Conservation (phyloP, 1,140 invertebrate species). For the Drosophila setifemur region DNA sequence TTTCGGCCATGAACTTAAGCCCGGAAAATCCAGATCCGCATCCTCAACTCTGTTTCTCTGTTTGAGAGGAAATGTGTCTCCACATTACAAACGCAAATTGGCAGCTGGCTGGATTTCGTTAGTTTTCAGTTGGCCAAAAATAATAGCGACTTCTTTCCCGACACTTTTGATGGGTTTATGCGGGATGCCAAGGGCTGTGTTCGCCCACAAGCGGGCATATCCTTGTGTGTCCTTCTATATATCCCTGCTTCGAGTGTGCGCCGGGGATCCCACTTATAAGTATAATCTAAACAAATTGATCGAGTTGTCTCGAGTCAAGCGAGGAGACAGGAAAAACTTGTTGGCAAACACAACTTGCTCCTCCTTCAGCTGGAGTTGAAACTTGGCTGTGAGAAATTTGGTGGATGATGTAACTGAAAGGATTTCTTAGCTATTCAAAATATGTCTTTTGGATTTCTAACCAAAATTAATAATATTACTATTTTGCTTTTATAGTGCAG, state of each 20-base stretch:
- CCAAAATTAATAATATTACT: neutral
- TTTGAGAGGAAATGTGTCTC: slow-evolving; percentile 12
- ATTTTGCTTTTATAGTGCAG: no score
- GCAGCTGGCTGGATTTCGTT: slow-evolving; percentile 42
- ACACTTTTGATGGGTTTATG: slow-evolving; percentile 51
- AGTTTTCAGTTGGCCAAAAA: slow-evolving; percentile 28
- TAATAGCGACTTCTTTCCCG: slow-evolving; percentile 37
- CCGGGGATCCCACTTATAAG: slow-evolving; percentile 17
- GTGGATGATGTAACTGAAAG: no score
- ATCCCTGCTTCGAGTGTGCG: neutral
- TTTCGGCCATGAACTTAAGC: slow-evolving; percentile 26
- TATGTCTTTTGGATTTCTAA: no score
- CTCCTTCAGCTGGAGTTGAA: neutral
- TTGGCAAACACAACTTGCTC: slow-evolving; percentile 18
- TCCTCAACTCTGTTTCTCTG: neutral
- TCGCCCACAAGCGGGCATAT: neutral
- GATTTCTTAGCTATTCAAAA: no score
- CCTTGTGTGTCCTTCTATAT: neutral
- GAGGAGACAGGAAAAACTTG: slow-evolving; percentile 7
- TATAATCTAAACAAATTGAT: slow-evolving; percentile 66
- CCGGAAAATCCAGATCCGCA: neutral
- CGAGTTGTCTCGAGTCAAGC: slow-evolving; percentile 48
- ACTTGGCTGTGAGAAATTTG: neutral
- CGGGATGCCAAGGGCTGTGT: slow-evolving; percentile 1
- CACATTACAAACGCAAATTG: slow-evolving; percentile 58